These are phyloP conservation scores for Burhinus bistriatus DNA, from an alignment of 2,113 vertebrate species.

Conservation along the genomic window DNA sequence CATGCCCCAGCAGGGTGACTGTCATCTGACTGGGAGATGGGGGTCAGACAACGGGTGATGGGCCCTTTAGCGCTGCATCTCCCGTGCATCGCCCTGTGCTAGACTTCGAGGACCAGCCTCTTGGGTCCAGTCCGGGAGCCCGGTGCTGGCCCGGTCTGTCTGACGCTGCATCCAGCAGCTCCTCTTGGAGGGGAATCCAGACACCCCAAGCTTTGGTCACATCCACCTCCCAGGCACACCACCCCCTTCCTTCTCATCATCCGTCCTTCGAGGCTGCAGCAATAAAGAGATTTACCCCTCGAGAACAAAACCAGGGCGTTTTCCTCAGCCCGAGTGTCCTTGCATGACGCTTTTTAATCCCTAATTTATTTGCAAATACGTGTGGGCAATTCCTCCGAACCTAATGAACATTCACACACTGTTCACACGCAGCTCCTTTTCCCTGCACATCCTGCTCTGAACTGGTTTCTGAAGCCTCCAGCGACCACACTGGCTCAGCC, in stretches of 20 bases:
- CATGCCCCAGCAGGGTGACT: background rate
- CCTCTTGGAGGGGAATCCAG: background rate
- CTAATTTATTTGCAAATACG: background rate
- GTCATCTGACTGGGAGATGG: background rate
- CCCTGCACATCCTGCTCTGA: background rate
- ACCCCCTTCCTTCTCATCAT: background rate
- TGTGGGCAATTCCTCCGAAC: background rate
- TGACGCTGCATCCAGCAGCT: background rate
- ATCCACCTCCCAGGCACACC: fast-evolving
- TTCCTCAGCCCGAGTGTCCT: background rate
- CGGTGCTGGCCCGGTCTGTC: fast-evolving
- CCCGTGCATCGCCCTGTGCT: background rate
- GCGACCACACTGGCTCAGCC: background rate
- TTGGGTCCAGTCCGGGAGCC: background rate
- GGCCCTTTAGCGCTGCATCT: background rate
- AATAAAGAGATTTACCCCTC: background rate
- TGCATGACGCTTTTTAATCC: background rate
- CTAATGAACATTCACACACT: background rate
- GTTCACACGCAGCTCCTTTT: background rate
- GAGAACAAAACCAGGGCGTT: background rate
- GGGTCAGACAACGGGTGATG: background rate
- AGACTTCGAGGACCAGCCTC: background rate
- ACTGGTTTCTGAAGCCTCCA: constrained; percentile 33
- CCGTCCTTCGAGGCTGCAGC: background rate
- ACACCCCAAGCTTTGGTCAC: background rate